Evolutionary conservation across 2,888 invertebrate genomes (phyloP).

Genomic region (Melanophora roralis): DNA sequence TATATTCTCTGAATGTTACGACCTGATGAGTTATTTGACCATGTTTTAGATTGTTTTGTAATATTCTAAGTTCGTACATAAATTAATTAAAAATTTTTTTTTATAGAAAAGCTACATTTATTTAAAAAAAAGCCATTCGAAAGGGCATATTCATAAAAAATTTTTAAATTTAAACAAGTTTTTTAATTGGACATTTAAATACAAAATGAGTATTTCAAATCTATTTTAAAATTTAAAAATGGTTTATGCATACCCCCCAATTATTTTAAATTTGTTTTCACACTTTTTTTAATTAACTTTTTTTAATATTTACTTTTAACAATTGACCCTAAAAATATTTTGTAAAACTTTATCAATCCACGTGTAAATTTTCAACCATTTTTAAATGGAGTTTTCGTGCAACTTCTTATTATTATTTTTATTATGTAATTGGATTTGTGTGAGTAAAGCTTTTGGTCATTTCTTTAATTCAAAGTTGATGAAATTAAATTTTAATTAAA

Average conservation of each 20-base stretch:
- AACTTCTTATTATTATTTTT: not conserved
- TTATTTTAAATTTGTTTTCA: not conserved
- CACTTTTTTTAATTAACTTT: not conserved
- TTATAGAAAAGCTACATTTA: constrained; percentile 48
- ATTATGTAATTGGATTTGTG: not conserved
- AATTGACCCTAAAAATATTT: constrained; percentile 25
- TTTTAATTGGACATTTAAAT: too few species aligned
- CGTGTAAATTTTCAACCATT: constrained; percentile 64
- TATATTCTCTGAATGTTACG: too few species aligned
- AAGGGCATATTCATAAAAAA: too few species aligned
- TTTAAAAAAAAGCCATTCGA: constrained; percentile 42
- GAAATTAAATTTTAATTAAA: not conserved
- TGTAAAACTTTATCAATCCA: constrained; percentile 5
- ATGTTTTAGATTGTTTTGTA: too few species aligned
- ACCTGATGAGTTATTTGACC: too few species aligned
- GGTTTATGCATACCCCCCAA: too few species aligned
- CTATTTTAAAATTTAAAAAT: too few species aligned
- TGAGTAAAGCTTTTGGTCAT: constrained; percentile 25
- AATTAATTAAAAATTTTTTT: constrained; percentile 24
- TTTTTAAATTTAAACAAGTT: not conserved
- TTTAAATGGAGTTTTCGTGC: constrained; percentile 20
- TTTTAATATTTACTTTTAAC: constrained; percentile 2
- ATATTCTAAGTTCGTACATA: constrained; percentile 4
- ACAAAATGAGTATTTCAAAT: too few species aligned
- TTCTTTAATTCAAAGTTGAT: not conserved